Evolutionary conservation across 2,888 invertebrate genomes (phyloP).

Genomic region (Boloria selene): DNA sequence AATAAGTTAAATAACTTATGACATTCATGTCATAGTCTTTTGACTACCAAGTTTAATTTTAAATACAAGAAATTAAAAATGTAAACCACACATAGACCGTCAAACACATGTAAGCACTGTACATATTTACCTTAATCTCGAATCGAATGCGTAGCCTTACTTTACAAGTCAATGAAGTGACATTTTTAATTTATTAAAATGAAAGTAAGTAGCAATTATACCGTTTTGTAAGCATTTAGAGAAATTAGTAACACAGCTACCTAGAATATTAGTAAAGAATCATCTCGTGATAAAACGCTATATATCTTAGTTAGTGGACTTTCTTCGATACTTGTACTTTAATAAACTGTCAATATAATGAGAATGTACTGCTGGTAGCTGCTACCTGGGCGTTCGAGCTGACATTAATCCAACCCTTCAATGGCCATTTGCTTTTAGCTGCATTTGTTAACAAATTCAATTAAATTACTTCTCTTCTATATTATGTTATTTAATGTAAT

Average conservation of each 20-base stretch:
- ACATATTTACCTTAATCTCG: too few relatives aligned
- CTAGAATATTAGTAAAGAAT: slow-evolving; percentile 1
- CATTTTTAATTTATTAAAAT: too few relatives aligned
- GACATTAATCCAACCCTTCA: slow-evolving; percentile 37
- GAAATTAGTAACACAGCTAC: neutral
- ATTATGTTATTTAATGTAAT: neutral
- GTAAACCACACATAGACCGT: too few relatives aligned
- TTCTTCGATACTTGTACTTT: slow-evolving; percentile 36
- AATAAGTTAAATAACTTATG: too few relatives aligned
- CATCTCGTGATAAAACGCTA: slow-evolving; percentile 10
- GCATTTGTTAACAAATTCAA: slow-evolving; percentile 10
- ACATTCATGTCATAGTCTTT: too few relatives aligned
- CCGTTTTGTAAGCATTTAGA: too few relatives aligned
- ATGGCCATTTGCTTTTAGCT: slow-evolving; percentile 32
- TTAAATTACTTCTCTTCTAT: neutral
- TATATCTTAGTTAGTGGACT: slow-evolving; percentile 19
- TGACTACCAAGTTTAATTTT: too few relatives aligned
- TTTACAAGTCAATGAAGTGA: too few relatives aligned
- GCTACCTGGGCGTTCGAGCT: slow-evolving; percentile 28
- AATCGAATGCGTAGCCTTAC: too few relatives aligned
- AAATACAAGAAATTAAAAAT: too few relatives aligned
- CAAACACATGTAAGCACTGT: too few relatives aligned
- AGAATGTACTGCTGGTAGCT: slow-evolving; percentile 35
- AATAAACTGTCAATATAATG: slow-evolving; percentile 39
- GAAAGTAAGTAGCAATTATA: too few relatives aligned